These are phyloP conservation scores for Sisyra terminalis DNA, from an alignment of 2,888 invertebrate genomes.

Conservation along the genomic window DNA sequence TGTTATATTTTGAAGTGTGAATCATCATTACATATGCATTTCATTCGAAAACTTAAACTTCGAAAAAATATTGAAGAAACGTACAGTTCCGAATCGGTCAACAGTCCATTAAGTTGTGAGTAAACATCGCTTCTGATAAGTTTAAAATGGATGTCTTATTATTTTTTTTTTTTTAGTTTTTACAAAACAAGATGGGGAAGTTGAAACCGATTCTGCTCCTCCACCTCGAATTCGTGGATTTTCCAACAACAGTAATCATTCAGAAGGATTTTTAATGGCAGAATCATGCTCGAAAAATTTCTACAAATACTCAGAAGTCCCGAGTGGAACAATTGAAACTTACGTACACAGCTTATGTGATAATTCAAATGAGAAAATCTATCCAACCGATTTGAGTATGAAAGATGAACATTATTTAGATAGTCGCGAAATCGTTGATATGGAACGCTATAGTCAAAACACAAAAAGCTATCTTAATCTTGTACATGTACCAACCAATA, in stretches of 20 bases:
- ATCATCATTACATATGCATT: conserved; percentile 26
- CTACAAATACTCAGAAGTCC: conserved; percentile 12
- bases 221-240: conserved; percentile 24
- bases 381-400: conserved; percentile 8
- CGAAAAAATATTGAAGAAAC: conserved; percentile 28
- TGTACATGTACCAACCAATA: conserved; percentile 13
- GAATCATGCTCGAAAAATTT: conserved; percentile 9
- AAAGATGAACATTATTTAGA: conserved; percentile 12
- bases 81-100: conserved; percentile 32
- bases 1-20: conserved; percentile 44
- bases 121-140: conserved; percentile 14
- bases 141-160: background rate
- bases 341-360: conserved; percentile 19
- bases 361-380: conserved; percentile 14
- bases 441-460: conserved; percentile 30
- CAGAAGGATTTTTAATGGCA: conserved; percentile 13
- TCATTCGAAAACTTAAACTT: conserved; percentile 26
- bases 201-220: conserved; percentile 41
- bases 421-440: conserved; percentile 22
- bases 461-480: conserved; percentile 23
- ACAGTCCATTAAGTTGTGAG: conserved; percentile 45
- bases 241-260: conserved; percentile 26
- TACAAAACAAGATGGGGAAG: conserved; percentile 46
- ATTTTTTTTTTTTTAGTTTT: conserved; percentile 28
- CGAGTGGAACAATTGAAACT: conserved; percentile 19